Percentiles rank a stretch among this genome's conserved stretches.
Evolutionary conservation across 1,140 invertebrate genomes (phyloP).

Genomic region (Cheumatopsyche charites): DNA sequence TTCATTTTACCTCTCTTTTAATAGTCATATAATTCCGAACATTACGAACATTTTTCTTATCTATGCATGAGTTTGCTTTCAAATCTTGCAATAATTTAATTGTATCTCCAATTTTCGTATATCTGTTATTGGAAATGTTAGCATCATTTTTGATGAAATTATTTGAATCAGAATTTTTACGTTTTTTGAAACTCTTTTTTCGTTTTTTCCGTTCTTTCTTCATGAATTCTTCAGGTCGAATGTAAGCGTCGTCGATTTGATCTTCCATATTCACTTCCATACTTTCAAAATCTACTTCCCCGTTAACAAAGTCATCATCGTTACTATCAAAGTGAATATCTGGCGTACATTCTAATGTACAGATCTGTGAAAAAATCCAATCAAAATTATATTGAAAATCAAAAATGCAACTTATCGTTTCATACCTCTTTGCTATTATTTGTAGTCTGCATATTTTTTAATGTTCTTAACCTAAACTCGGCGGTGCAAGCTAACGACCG

Average conservation of each 20-base stretch:
- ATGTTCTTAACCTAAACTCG: background rate
- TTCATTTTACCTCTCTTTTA: background rate
- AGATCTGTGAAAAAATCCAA: background rate
- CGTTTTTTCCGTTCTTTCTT: background rate
- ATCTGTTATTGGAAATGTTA: background rate
- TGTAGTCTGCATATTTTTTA: background rate
- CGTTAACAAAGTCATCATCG: too few species aligned
- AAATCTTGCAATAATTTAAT: background rate
- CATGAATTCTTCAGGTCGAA: background rate
- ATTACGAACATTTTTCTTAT: background rate
- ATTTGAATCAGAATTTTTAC: background rate
- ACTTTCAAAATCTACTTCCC: background rate
- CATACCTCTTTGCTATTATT: constrained; percentile 8
- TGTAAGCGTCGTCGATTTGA: background rate
- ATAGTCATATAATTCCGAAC: background rate
- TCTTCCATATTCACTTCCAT: too few species aligned
- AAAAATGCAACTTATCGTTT: background rate
- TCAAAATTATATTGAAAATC: background rate
- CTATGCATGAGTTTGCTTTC: background rate
- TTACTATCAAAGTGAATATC: background rate
- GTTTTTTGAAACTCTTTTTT: background rate
- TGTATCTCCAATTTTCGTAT: background rate
- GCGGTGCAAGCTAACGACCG: background rate
- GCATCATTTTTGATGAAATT: background rate
- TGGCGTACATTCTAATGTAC: constrained; percentile 3